A percentile compares a stretch with the other conserved stretches of the same genome.
Conservation (phyloP, 2,888 invertebrate species). For the Mycalesis mineus region DNA sequence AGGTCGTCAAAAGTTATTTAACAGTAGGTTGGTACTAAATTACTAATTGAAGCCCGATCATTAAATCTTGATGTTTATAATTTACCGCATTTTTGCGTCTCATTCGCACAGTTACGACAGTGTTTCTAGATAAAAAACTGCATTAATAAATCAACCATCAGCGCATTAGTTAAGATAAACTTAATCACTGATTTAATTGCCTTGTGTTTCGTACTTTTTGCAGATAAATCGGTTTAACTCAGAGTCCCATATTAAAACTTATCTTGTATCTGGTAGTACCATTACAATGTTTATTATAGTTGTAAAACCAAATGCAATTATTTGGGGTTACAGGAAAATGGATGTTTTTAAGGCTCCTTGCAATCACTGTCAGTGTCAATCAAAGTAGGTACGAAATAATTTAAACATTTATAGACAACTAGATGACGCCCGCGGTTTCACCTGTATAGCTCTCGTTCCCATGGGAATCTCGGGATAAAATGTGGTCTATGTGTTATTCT, state of each 20-base stretch:
- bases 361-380: not conserved
- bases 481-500: no score
- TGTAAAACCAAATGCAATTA: not conserved
- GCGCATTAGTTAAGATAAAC: slow-evolving; percentile 37
- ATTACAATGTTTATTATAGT: slow-evolving; percentile 16
- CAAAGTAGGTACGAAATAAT: not conserved
- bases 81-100: not conserved
- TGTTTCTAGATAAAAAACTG: slow-evolving; percentile 34
- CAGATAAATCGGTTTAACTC: slow-evolving; percentile 42
- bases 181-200: slow-evolving; percentile 34
- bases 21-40: no score
- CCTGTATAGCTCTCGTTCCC: no score
- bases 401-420: not conserved
- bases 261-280: slow-evolving; percentile 11
- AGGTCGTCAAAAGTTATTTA: no score
- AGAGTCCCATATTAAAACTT: slow-evolving; percentile 14
- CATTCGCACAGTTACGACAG: slow-evolving; percentile 30
- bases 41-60: not conserved
- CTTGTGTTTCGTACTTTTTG: slow-evolving; percentile 31
- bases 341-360: not conserved
- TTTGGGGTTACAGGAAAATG: not conserved
- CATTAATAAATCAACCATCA: slow-evolving; percentile 30
- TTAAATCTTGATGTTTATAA: not conserved
- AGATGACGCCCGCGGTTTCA: no score
- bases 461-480: no score